These are phyloP conservation scores for Mimas tiliae DNA, from an alignment of 2,888 invertebrate genomes.

Conservation along the genomic window DNA sequence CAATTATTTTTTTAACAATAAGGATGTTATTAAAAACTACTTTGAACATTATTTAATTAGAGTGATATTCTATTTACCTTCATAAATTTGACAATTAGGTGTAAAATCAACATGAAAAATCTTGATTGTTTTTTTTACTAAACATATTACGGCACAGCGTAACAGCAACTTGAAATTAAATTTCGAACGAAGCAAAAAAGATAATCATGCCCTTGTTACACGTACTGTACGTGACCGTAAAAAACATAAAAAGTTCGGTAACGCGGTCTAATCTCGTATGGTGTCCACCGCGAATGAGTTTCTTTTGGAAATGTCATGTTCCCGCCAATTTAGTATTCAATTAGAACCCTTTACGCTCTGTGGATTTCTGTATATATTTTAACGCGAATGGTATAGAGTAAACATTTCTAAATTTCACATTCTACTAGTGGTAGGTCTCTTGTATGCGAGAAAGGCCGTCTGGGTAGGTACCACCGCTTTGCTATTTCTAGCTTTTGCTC, in stretches of 20 bases:
- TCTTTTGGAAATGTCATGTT: slow-evolving; percentile 47
- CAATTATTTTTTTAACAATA: no score
- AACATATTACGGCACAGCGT: background rate
- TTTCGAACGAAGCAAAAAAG: slow-evolving; percentile 1
- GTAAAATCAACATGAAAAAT: no score
- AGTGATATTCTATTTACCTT: no score
- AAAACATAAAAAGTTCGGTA: slow-evolving; percentile 37
- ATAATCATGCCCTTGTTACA: slow-evolving; percentile 25
- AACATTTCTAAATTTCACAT: background rate
- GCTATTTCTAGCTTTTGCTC: no score
- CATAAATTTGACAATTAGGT: no score
- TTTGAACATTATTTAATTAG: no score
- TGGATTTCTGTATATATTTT: slow-evolving; percentile 4
- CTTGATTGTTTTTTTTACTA: no score
- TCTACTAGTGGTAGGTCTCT: no score
- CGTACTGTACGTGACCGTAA: slow-evolving; percentile 34
- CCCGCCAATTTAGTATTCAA: slow-evolving; percentile 57
- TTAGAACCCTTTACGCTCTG: slow-evolving; percentile 47
- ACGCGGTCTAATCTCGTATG: slow-evolving; percentile 54
- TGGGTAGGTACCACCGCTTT: no score
- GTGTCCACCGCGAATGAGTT: slow-evolving; percentile 55
- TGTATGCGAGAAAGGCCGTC: no score
- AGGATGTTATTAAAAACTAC: no score
- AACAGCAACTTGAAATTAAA: background rate
- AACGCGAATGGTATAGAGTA: background rate